Percentiles rank a stretch among this genome's conserved stretches.
phyloP scores from a whole-genome alignment of 2,113 vertebrate genomes.

The Rhinoptilus africanus region DNA sequence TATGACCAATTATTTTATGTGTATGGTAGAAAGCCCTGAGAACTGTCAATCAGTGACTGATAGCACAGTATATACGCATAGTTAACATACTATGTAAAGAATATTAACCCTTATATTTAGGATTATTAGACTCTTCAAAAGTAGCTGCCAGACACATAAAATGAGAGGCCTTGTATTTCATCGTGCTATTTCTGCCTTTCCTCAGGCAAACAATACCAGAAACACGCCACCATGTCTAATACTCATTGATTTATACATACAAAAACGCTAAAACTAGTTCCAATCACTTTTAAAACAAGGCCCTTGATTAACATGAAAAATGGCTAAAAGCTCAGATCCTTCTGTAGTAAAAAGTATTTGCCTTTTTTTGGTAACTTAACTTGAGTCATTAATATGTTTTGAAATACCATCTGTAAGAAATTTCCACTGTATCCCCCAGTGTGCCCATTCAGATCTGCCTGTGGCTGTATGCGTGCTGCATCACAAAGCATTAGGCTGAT shows the following conservation, averaged over 20 bases:
- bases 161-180: neutral
- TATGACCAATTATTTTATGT: neutral
- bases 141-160: neutral
- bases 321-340: neutral
- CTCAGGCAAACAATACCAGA: conserved; percentile 28
- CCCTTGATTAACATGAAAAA: conserved; percentile 20
- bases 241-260: conserved; percentile 12
- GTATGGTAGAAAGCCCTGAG: neutral
- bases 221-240: neutral
- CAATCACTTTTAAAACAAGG: conserved; percentile 10
- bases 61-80: neutral
- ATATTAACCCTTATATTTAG: neutral
- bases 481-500: conserved; percentile 58
- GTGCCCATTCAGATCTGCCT: conserved; percentile 21
- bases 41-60: neutral
- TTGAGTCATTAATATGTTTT: conserved; percentile 35
- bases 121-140: neutral
- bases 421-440: conserved; percentile 42
- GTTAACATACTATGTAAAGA: neutral
- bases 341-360: neutral
- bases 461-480: conserved; percentile 38
- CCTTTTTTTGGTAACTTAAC: conserved; percentile 6
- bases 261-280: conserved; percentile 11
- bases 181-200: conserved; percentile 21
- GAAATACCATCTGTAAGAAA: conserved; percentile 60